A percentile compares a stretch with the other conserved stretches of the same genome.
Evolutionary conservation across 2,888 invertebrate species (phyloP).

Genomic region (Mythimna vitellina): DNA sequence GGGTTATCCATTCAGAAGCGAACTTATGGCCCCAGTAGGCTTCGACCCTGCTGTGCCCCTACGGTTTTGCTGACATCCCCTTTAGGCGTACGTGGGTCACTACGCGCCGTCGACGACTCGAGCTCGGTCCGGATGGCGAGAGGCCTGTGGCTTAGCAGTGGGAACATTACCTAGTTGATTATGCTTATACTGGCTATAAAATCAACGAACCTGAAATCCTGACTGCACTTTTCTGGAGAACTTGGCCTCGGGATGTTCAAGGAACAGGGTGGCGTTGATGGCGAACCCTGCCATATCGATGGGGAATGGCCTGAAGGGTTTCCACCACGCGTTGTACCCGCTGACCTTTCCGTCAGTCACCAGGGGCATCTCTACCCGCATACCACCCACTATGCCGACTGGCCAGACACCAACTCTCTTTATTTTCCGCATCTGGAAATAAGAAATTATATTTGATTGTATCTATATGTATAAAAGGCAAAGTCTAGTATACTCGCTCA

Average conservation of each 20-base stretch:
- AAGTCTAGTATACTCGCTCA: no score
- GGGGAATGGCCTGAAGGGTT: slow-evolving; percentile 97
- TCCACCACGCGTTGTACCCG: slow-evolving; percentile 94
- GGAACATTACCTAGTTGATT: neutral
- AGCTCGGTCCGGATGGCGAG: no score
- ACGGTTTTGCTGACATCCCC: no score
- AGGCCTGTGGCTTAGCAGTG: neutral
- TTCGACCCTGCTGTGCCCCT: no score
- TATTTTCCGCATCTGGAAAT: slow-evolving; percentile 94
- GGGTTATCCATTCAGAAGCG: no score
- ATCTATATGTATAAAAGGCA: no score
- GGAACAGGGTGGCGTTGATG: slow-evolving; percentile 94
- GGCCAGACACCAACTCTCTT: slow-evolving; percentile 97
- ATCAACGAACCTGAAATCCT: slow-evolving; percentile 93
- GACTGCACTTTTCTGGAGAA: slow-evolving; percentile 96
- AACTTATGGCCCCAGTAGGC: no score
- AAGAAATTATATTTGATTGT: neutral
- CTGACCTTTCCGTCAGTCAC: slow-evolving; percentile 91
- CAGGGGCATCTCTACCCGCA: slow-evolving; percentile 97
- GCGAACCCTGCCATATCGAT: slow-evolving; percentile 99
- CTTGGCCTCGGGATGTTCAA: slow-evolving; percentile 93
- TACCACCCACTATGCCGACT: slow-evolving; percentile 98
- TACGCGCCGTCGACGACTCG: no score
- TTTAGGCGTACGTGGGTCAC: no score
- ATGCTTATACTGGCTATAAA: neutral